Conservation (phyloP, 2,113 vertebrate species). For the Bubalus kerabau region DNA sequence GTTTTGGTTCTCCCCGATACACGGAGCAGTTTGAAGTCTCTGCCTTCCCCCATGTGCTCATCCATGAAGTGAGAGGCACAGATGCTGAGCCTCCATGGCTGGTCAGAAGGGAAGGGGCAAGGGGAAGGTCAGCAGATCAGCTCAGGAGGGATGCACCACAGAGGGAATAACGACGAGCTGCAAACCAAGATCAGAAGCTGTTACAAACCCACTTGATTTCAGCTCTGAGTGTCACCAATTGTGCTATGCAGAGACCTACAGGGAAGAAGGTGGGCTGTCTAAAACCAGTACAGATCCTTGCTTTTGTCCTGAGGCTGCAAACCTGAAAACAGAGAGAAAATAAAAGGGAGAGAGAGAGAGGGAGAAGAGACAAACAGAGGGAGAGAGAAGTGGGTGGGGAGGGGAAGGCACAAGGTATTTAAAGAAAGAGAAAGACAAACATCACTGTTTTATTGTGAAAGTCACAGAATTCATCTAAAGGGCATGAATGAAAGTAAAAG, state of each 20-base stretch:
- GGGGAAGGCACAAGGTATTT: slow-evolving; percentile 75
- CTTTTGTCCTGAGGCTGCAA: slow-evolving; percentile 96
- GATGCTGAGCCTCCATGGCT: slow-evolving; percentile 61
- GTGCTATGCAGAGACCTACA: slow-evolving; percentile 82
- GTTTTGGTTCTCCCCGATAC: slow-evolving; percentile 55
- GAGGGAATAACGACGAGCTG: slow-evolving; percentile 93
- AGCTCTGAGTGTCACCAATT: slow-evolving; percentile 77
- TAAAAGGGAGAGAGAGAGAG: slow-evolving; percentile 69
- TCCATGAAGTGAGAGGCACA: slow-evolving; percentile 59
- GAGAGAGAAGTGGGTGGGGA: slow-evolving; percentile 51
- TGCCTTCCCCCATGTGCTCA: slow-evolving; percentile 65
- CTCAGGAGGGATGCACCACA: slow-evolving; percentile 91
- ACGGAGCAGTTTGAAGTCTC: slow-evolving; percentile 73
- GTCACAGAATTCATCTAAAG: slow-evolving; percentile 39
- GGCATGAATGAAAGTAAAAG: not conserved
- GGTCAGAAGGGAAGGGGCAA: slow-evolving; percentile 64
- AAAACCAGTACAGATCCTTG: slow-evolving; percentile 99
- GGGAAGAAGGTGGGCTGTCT: slow-evolving; percentile 80
- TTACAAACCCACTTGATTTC: slow-evolving; percentile 88
- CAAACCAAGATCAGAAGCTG: slow-evolving; percentile 95
- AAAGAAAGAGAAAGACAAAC: slow-evolving; percentile 74
- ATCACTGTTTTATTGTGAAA: slow-evolving; percentile 46
- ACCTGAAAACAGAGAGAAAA: slow-evolving; percentile 88
- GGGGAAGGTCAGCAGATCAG: slow-evolving; percentile 83
- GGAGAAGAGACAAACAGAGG: slow-evolving; percentile 25